Conservation (phyloP, 2,888 invertebrate species). For the Macropis europaea region DNA sequence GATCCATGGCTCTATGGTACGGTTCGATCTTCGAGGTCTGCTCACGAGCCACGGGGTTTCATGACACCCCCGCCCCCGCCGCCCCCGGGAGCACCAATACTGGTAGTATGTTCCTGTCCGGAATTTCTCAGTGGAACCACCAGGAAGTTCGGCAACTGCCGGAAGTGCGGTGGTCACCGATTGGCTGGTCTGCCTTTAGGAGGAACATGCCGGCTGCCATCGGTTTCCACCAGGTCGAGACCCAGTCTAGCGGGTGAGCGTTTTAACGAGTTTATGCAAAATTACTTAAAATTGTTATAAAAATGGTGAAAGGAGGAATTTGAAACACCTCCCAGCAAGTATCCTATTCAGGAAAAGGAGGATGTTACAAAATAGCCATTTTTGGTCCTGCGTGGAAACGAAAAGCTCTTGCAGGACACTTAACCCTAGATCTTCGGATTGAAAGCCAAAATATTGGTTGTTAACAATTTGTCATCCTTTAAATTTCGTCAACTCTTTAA, state of each 20-base stretch:
- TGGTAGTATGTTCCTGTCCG: constrained; percentile 90
- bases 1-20: constrained; percentile 92
- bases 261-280: no score
- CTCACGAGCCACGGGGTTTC: constrained; percentile 78
- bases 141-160: constrained; percentile 89
- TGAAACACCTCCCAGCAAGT: no score
- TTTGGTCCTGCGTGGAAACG: no score
- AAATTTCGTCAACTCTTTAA: background rate
- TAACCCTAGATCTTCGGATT: no score
- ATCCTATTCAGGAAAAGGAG: no score
- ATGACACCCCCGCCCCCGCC: constrained; percentile 81
- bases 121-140: constrained; percentile 90
- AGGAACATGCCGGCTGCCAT: constrained; percentile 81
- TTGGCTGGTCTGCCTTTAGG: constrained; percentile 87
- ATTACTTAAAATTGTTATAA: no score
- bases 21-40: constrained; percentile 81
- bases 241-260: constrained; percentile 76
- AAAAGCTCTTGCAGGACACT: no score
- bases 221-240: constrained; percentile 69
- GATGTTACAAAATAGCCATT: no score
- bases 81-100: constrained; percentile 83
- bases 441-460: no score
- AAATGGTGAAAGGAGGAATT: no score
- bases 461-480: background rate
- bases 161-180: constrained; percentile 91